Evolutionary conservation across 2,797 vertebrate species (phyloP).

Genomic region (Eutrigla gurnardus): DNA sequence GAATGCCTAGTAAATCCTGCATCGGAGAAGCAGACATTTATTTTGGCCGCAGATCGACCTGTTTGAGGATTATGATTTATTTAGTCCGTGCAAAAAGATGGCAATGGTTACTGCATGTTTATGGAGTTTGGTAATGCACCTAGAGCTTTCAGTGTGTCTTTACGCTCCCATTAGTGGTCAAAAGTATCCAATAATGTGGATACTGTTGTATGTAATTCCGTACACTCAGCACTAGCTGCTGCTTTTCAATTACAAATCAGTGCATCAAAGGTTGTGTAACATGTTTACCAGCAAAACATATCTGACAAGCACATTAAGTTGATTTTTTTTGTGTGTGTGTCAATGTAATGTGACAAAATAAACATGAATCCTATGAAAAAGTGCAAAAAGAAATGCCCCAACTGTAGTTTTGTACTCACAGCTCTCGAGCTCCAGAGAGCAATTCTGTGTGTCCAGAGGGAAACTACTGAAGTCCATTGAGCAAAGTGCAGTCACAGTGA

Average conservation of each 20-base stretch:
- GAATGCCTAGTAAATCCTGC: conserved; percentile 55
- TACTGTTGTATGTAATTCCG: conserved; percentile 22
- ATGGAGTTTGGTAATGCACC: conserved; percentile 15
- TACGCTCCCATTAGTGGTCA: not conserved
- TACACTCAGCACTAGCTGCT: conserved; percentile 1
- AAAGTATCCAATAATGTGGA: too few relatives aligned
- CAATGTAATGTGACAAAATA: not conserved
- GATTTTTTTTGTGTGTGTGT: too few relatives aligned
- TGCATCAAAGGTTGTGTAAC: conserved; percentile 29
- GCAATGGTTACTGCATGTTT: conserved; percentile 5
- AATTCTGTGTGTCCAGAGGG: conserved; percentile 95
- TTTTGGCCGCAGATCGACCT: conserved; percentile 48
- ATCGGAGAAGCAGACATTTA: conserved; percentile 37
- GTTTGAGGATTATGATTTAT: conserved; percentile 47
- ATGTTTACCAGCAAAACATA: conserved; percentile 24
- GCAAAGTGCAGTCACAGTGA: conserved; percentile 93
- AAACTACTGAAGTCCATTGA: conserved; percentile 96
- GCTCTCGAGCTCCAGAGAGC: conserved; percentile 94
- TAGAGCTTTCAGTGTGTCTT: not conserved
- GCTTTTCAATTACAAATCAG: conserved; percentile 32
- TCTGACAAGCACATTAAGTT: conserved; percentile 11
- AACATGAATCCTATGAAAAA: not conserved
- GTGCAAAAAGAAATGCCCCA: not conserved
- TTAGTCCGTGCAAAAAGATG: conserved; percentile 30
- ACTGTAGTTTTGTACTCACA: conserved; percentile 86